phyloP scores from a whole-genome alignment of 2,797 vertebrate genomes.

The Enteromius paludinosus region DNA sequence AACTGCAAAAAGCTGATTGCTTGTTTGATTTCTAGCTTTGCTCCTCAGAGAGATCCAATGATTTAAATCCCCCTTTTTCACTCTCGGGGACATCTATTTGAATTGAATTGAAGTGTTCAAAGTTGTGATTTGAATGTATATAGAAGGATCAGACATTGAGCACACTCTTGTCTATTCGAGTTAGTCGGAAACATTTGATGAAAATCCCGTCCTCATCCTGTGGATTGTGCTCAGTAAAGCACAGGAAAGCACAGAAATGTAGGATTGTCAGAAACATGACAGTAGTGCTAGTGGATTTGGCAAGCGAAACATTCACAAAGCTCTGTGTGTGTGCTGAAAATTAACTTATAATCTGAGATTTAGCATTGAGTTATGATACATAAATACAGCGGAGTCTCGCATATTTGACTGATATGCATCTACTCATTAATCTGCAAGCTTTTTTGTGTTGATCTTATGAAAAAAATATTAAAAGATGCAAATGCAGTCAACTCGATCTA shows the following conservation, averaged over 20 bases:
- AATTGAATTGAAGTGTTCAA: constrained; percentile 4
- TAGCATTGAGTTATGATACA: background rate
- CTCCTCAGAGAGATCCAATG: background rate
- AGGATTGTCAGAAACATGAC: constrained; percentile 30
- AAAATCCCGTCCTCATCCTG: constrained; percentile 20
- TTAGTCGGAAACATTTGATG: constrained; percentile 11
- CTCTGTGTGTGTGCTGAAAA: background rate
- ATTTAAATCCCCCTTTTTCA: constrained; percentile 4
- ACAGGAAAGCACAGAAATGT: constrained; percentile 8
- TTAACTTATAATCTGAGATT: background rate
- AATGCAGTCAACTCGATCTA: constrained; percentile 51
- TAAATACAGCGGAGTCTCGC: background rate
- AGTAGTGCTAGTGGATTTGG: constrained; percentile 10
- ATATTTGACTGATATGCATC: background rate
- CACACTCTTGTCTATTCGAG: constrained; percentile 35
- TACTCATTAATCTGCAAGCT: background rate
- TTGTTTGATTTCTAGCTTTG: background rate
- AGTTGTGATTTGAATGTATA: constrained; percentile 45
- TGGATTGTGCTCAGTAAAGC: constrained; percentile 14
- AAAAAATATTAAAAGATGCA: background rate
- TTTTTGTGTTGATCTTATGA: background rate
- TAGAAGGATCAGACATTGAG: constrained; percentile 33
- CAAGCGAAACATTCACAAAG: constrained; percentile 12
- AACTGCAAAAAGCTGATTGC: background rate
- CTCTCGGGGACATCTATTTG: constrained; percentile 3